Evolutionary conservation across 2,888 invertebrate species (phyloP), one percentile per base, ranked within the genome.

Genomic region (Cybosia mesomella): DNA sequence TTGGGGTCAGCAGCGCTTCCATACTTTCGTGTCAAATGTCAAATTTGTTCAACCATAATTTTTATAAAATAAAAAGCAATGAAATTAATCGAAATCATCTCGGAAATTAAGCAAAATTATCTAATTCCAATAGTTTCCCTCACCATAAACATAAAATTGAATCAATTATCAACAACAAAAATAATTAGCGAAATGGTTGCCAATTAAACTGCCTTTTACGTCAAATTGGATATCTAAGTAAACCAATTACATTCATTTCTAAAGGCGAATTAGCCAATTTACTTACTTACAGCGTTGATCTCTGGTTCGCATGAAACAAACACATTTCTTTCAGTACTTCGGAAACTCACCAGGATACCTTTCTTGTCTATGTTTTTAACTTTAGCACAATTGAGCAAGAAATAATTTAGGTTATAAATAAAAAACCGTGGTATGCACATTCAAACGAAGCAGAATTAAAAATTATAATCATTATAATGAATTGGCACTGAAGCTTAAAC

Each of bases 141-240:
- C 24, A 60, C 22, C 53, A 64, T 43, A 63, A 63, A 13, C 53
- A 58, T 34, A 61, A 60, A 64, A 61, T 61, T 67, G 34, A 64
- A 64, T 36, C 28, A 66, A 66, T 62, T 58, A 58, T 66, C 62
- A 63, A 58, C 65, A 58, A 24, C 55, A 58, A 60, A 70, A 77
- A 72, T 73, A 77, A 77, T 77, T 69, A 69, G 63, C 63, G 68
- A 73, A 71, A 71, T 66, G 68, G 73, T 68, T 73, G 34, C 64
- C 72, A 77, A 79, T 75, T 77, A 75, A 70, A 72, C 53, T 36
- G 63, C 65, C 71, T 76, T 71, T 80, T 67, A 76, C 76, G 70
- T 73, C 64, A 73, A 76, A 80, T 73, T 74, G 65, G 53, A 49
- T 58, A 72, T 55, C 70, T 67, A 67, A 77, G 75, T 70, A 70